Evolutionary conservation across 2,888 invertebrate species (phyloP).

Genomic region (Argyra leucocephala): DNA sequence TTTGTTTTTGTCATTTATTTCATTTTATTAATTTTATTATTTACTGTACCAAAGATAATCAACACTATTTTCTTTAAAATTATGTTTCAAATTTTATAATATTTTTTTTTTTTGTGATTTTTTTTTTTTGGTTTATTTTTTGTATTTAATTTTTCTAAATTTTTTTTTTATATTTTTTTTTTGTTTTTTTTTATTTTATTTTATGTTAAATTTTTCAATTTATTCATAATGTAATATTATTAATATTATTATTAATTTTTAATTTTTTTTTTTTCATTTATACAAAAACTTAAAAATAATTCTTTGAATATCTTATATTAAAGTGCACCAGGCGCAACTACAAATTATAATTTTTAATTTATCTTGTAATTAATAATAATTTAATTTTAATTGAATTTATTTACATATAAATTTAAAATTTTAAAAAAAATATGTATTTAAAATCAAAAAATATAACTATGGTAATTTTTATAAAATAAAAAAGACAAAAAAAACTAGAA

Average conservation of each 20-base stretch:
- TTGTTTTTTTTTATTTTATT: slow-evolving; percentile 14
- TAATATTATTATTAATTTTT: background rate
- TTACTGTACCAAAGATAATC: slow-evolving; percentile 6
- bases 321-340: slow-evolving; percentile 22
- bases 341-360: slow-evolving; percentile 18
- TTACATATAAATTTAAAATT: background rate
- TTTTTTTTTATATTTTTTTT: slow-evolving; percentile 14
- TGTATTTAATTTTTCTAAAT: slow-evolving; percentile 14
- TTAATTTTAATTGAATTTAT: background rate
- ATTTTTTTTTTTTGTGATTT: background rate
- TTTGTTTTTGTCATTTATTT: background rate
- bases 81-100: background rate
- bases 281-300: slow-evolving; percentile 7
- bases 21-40: background rate
- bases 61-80: background rate
- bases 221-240: slow-evolving; percentile 1
- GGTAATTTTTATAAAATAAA: slow-evolving; percentile 13
- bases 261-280: slow-evolving; percentile 9
- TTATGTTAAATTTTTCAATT: slow-evolving; percentile 12
- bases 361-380: background rate
- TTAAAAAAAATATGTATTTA: background rate
- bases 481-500: background rate
- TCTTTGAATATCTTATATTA: slow-evolving; percentile 21
- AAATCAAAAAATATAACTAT: background rate
- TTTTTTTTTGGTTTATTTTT: slow-evolving; percentile 15